Percentiles rank a stretch among this genome's conserved stretches.
phyloP scores from a whole-genome alignment of 2,113 vertebrate genomes.

The Amphiprion percula region DNA sequence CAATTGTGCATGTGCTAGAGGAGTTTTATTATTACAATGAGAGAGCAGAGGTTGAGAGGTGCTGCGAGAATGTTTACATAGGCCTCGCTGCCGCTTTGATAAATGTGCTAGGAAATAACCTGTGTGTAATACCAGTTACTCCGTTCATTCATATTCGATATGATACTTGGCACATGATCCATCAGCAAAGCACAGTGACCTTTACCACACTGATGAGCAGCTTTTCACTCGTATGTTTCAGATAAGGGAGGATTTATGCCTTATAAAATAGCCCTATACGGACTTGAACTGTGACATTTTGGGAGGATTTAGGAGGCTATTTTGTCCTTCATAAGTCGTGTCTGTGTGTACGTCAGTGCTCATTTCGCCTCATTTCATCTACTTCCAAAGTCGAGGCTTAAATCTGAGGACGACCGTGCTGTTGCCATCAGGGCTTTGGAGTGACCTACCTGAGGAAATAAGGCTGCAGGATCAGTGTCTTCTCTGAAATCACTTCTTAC shows the following conservation, averaged over 20 bases:
- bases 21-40: conserved; percentile 4
- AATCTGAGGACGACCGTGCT: too few species aligned
- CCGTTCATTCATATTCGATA: conserved; percentile 50
- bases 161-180: conserved; percentile 51
- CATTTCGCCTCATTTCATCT: conserved; percentile 27
- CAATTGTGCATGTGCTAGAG: not conserved
- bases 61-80: conserved; percentile 35
- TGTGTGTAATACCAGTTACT: conserved; percentile 44
- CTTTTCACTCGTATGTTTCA: conserved; percentile 46
- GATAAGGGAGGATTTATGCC: conserved; percentile 48
- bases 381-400: not conserved
- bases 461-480: too few species aligned
- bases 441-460: too few species aligned
- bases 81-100: conserved; percentile 25
- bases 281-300: conserved; percentile 51
- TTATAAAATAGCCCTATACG: conserved; percentile 16
- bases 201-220: conserved; percentile 49
- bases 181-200: conserved; percentile 62
- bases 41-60: not conserved
- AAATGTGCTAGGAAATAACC: conserved; percentile 56
- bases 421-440: too few species aligned
- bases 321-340: conserved; percentile 29
- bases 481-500: too few species aligned
- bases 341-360: conserved; percentile 15
- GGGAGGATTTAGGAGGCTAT: conserved; percentile 28